A percentile compares a stretch with the other conserved stretches of the same genome.
Conservation (phyloP, 2,888 invertebrate species). For the Cryptocheilus praepositus region DNA sequence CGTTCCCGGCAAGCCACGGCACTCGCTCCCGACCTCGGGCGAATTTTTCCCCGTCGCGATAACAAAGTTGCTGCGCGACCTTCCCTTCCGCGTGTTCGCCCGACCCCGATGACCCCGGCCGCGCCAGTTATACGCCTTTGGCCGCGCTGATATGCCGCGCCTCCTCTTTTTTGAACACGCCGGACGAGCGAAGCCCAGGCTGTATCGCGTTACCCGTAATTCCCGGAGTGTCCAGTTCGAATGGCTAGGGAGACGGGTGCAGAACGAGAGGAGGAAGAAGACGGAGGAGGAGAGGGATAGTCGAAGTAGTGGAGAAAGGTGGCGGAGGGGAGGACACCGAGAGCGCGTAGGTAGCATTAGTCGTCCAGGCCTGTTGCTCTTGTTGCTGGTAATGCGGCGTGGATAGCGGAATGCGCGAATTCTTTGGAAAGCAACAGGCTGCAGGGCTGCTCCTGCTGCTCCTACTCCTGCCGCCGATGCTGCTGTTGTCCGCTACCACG, state of each 20-base stretch:
- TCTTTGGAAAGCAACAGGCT: constrained; percentile 42
- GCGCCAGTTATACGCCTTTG: too few relatives aligned
- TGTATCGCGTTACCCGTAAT: constrained; percentile 51
- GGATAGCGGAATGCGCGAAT: constrained; percentile 60
- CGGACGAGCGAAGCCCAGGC: constrained; percentile 4
- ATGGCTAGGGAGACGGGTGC: constrained; percentile 7
- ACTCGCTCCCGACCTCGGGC: too few relatives aligned
- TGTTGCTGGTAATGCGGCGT: constrained; percentile 45
- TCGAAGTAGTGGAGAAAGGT: neutral
- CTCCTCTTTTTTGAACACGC: neutral
- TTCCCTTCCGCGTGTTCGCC: too few relatives aligned
- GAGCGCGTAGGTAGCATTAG: constrained; percentile 57
- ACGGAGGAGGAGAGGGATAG: neutral
- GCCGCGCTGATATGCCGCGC: too few relatives aligned
- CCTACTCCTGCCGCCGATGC: neutral
- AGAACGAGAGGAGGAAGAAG: constrained; percentile 8
- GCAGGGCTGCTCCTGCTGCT: constrained; percentile 2
- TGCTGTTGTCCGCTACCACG: neutral
- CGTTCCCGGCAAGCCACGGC: too few relatives aligned
- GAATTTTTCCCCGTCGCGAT: too few relatives aligned
- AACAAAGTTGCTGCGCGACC: too few relatives aligned
- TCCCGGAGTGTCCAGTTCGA: constrained; percentile 32
- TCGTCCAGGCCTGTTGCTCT: constrained; percentile 52
- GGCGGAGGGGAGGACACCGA: constrained; percentile 7
- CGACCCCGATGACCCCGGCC: too few relatives aligned